phyloP scores from a whole-genome alignment of 2,797 vertebrate genomes.

The Lutra lutra region DNA sequence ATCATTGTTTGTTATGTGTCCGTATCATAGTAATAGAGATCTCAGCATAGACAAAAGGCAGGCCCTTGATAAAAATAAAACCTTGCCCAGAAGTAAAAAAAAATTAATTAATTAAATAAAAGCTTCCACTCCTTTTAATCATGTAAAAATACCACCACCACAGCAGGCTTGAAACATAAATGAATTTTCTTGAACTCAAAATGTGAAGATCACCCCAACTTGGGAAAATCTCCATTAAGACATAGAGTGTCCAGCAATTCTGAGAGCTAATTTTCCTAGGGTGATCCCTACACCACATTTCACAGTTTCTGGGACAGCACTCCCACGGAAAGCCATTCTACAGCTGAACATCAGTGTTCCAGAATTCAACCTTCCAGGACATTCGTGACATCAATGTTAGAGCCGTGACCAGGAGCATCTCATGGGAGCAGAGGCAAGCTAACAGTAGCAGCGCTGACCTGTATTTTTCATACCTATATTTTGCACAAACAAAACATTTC shows the following conservation, averaged over 20 bases:
- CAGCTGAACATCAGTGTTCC: neutral
- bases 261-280: neutral
- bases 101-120: neutral
- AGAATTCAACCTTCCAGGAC: neutral
- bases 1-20: slow-evolving; percentile 20
- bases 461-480: neutral
- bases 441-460: neutral
- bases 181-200: slow-evolving; percentile 33
- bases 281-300: neutral
- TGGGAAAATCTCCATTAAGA: neutral
- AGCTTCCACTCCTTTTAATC: neutral
- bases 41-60: slow-evolving; percentile 46
- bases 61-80: slow-evolving; percentile 5
- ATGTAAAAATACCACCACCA: neutral
- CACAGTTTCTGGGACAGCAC: neutral
- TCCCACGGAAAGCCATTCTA: neutral
- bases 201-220: slow-evolving; percentile 23
- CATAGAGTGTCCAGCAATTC: neutral
- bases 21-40: slow-evolving; percentile 1
- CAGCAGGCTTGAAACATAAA: neutral
- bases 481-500: neutral
- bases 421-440: neutral
- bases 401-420: neutral
- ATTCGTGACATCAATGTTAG: neutral
- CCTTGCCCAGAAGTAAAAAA: neutral